Evolutionary conservation across 2,888 invertebrate species (phyloP).

Genomic region (Agrotis exclamationis): DNA sequence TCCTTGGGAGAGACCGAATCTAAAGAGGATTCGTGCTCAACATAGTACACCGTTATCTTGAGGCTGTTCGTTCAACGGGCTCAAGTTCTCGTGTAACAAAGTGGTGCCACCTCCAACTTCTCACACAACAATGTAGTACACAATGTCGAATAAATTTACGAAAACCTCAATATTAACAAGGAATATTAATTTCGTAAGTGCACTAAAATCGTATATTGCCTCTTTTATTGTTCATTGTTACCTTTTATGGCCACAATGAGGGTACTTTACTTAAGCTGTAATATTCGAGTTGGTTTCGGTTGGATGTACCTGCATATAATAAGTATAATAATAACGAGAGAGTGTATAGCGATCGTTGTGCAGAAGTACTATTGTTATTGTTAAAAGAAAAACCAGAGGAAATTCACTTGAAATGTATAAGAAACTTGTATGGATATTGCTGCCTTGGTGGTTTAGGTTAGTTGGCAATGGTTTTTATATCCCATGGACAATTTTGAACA

Average conservation of each 20-base stretch:
- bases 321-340: conserved; percentile 39
- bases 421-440: background rate
- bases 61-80: no score
- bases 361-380: conserved; percentile 52
- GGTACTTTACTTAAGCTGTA: conserved; percentile 57
- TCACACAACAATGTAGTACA: conserved; percentile 21
- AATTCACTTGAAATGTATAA: conserved; percentile 13
- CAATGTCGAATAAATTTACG: conserved; percentile 45
- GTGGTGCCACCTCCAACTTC: background rate
- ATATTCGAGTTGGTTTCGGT: conserved; percentile 48
- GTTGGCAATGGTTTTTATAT: background rate
- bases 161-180: conserved; percentile 54
- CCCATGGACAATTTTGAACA: background rate
- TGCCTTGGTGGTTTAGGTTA: background rate
- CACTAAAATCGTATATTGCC: conserved; percentile 56
- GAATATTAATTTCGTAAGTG: conserved; percentile 54
- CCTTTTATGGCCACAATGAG: conserved; percentile 52
- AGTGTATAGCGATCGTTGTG: conserved; percentile 51
- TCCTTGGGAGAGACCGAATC: no score
- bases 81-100: background rate
- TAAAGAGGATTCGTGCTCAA: background rate
- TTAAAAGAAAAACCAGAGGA: conserved; percentile 11
- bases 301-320: conserved; percentile 45
- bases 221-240: conserved; percentile 60
- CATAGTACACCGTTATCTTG: background rate